Percentiles rank a stretch among this genome's conserved stretches.
Conservation (phyloP, 2,797 vertebrate species). For the Rhynchotus rufescens region DNA sequence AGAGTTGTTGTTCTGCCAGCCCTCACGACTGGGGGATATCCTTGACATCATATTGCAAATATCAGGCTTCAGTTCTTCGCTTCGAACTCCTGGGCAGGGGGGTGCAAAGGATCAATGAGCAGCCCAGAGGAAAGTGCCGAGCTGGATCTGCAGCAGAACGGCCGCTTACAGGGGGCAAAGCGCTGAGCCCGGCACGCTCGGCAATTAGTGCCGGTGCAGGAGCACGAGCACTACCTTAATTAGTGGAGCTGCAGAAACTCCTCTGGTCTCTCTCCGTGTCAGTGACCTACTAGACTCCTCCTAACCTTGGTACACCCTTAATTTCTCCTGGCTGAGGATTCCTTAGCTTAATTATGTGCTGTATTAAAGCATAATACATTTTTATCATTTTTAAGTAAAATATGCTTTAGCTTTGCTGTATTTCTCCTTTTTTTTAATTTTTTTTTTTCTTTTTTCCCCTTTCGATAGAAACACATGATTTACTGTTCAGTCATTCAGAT, state of each 20-base stretch:
- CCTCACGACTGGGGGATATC: not conserved
- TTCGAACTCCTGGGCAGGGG: not conserved
- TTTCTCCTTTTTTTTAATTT: not conserved
- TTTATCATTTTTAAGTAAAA: not conserved
- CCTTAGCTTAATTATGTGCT: not conserved
- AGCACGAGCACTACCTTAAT: not conserved
- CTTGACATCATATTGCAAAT: not conserved
- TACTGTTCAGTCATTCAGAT: not conserved
- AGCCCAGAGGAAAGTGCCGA: not conserved
- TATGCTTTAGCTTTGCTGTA: not conserved
- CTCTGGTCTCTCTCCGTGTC: not conserved
- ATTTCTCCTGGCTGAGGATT: not conserved
- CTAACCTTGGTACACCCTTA: not conserved
- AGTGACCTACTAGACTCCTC: not conserved
- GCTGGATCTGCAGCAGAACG: accelerated
- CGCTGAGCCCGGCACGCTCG: accelerated
- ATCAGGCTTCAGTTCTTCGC: not conserved
- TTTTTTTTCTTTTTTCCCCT: too few species aligned
- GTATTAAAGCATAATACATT: not conserved
- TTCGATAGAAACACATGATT: not conserved
- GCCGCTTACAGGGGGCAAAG: not conserved
- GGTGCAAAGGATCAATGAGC: accelerated
- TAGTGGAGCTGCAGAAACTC: not conserved
- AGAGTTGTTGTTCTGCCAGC: not conserved
- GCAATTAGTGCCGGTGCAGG: accelerated